Evolutionary conservation across 2,113 vertebrate species (phyloP), one percentile per base, ranked within the genome.

Genomic region (Salminus brasiliensis): DNA sequence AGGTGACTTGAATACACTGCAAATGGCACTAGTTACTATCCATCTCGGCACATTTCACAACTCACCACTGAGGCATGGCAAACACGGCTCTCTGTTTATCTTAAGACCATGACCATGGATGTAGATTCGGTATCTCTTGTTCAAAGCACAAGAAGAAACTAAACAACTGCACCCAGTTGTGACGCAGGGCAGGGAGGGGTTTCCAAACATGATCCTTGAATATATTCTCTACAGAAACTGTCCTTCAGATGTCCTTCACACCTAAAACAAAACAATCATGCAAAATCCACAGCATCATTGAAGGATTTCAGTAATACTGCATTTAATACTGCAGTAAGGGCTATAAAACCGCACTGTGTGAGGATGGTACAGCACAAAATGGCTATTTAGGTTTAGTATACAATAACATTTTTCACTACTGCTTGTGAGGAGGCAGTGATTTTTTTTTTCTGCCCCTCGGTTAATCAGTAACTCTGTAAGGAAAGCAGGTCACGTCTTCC

Each of bases 401-500:
- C 21, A 39, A 36, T 7, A 66, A 32, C 2, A 45, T 15, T 45
- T 15, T 34, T 34, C 13, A 21, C 15, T 39, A 23, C 12, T 66
- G 62, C 34, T 13, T 34, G 12, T 27, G 16, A 74, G 27, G 3
- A 25, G 13, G 34, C 62, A 66, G 62, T 21, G 21, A 66, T 30
- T 11, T 55, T n/a, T n/a, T n/a, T n/a, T n/a, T n/a, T 49, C 34
- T 30, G 30, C 13, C 76, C 23, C 45, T 53, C 34, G 6, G 18
- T 65, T 0, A 12, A 27, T 36, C 21, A 30, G 30, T 27, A 5
- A 1, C 15, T 25, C 43, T 23, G 32, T 25, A 41, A 41, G 59
- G 16, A 13, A 12, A 67, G 15, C 52, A 47, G 0, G 8, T 90
- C 86, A 94, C 89, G 89, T 96, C 90, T 96, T 98, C 97, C 97